Conservation (phyloP, 2,888 invertebrate species). For the Ichneumon xanthorius region DNA sequence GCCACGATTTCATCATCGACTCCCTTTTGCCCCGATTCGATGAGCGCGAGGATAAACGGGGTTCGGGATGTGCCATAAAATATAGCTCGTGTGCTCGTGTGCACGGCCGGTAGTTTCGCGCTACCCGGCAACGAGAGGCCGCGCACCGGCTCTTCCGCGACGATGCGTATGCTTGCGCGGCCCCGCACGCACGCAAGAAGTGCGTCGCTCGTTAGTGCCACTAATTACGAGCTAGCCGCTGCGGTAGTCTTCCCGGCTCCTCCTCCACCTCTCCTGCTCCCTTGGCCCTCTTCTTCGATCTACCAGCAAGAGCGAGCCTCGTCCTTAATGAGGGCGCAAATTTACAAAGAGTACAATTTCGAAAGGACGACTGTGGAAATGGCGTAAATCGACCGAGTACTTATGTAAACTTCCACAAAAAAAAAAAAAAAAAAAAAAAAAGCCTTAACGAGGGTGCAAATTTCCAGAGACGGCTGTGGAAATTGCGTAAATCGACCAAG, state of each 20-base stretch:
- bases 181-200: conserved; percentile 74
- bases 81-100: conserved; percentile 1
- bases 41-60: conserved; percentile 1
- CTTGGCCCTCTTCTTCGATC: conserved; percentile 13
- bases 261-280: conserved; percentile 64
- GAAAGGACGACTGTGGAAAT: conserved; percentile 66
- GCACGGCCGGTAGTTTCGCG: conserved; percentile 53
- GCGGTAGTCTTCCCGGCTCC: conserved; percentile 58
- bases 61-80: neutral
- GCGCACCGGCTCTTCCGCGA: conserved; percentile 65
- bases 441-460: too few species aligned
- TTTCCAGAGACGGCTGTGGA: too few species aligned
- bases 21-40: neutral
- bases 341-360: conserved; percentile 66
- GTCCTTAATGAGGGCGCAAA: conserved; percentile 72
- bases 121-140: conserved; percentile 20
- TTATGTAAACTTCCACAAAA: too few species aligned
- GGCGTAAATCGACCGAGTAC: conserved; percentile 12
- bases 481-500: too few species aligned
- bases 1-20: neutral
- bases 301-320: conserved; percentile 13
- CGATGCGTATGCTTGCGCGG: conserved; percentile 68
- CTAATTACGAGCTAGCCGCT: conserved; percentile 79
- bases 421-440: too few species aligned
- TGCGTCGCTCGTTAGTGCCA: conserved; percentile 81